Evolutionary conservation across 2,888 invertebrate species (phyloP).

Genomic region (Cantharis rustica): DNA sequence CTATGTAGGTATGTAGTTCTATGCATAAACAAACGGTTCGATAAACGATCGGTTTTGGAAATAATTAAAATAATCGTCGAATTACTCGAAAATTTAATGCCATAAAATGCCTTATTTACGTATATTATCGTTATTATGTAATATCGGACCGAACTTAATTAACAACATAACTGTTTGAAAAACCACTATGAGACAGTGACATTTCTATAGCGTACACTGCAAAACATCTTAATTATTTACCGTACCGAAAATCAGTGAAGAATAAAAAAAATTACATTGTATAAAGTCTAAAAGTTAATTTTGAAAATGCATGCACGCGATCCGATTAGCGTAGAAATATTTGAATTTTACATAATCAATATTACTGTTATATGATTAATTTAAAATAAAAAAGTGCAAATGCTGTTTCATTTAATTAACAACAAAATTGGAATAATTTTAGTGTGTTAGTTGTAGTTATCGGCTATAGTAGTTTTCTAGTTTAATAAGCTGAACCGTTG

Average conservation of each 20-base stretch:
- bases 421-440: neutral
- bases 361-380: neutral
- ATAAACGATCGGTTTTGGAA: neutral
- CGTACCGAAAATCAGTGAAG: neutral
- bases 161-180: conserved; percentile 37
- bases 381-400: neutral
- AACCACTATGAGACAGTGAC: conserved; percentile 41
- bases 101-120: conserved; percentile 5
- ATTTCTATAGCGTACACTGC: conserved; percentile 13
- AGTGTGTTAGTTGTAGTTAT: neutral
- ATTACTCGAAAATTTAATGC: neutral
- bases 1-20: neutral
- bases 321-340: neutral
- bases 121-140: conserved; percentile 7
- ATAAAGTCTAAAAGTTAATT: neutral
- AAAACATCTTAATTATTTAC: conserved; percentile 5
- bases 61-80: neutral
- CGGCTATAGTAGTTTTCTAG: neutral
- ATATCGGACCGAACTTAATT: conserved; percentile 26
- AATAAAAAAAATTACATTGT: neutral
- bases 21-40: neutral
- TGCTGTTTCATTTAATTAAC: neutral
- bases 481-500: neutral
- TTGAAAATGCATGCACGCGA: neutral
- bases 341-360: neutral